Conservation (phyloP, 2,113 vertebrate genomes). For the Spea multiplicata region DNA sequence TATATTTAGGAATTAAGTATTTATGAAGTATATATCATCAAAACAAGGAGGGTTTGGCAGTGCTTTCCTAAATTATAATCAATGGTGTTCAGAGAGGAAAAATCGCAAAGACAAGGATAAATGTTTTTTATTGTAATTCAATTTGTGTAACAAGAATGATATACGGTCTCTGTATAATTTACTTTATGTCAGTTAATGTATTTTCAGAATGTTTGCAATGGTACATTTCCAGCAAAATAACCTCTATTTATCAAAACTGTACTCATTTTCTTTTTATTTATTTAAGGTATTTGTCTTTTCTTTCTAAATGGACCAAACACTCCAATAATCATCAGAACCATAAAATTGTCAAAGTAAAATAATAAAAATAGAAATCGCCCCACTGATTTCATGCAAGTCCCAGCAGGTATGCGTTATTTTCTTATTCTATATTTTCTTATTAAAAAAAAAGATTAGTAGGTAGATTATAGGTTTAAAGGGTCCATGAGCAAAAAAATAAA, state of each 20-base stretch:
- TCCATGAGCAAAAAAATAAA: too few species aligned
- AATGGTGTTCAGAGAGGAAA: slow-evolving; percentile 13
- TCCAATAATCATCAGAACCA: slow-evolving; percentile 27
- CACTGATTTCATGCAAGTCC: too few species aligned
- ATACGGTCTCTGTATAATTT: slow-evolving; percentile 21
- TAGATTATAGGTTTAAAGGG: too few species aligned
- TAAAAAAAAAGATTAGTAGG: too few species aligned
- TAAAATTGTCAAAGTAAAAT: slow-evolving; percentile 6
- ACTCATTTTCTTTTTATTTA: slow-evolving; percentile 21
- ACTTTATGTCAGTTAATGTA: slow-evolving; percentile 22
- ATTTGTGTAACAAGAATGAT: slow-evolving; percentile 14
- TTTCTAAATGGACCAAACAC: slow-evolving; percentile 9
- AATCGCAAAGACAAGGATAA: neutral
- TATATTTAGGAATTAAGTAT: neutral
- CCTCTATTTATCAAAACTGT: slow-evolving; percentile 19
- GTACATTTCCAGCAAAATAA: slow-evolving; percentile 10
- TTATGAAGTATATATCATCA: slow-evolving; percentile 14
- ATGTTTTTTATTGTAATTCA: slow-evolving; percentile 3
- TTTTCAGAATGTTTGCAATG: slow-evolving; percentile 11
- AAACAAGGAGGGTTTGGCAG: neutral
- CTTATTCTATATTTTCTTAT: too few species aligned
- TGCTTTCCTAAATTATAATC: slow-evolving; percentile 18
- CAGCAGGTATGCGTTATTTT: too few species aligned
- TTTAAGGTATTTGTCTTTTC: slow-evolving; percentile 7
- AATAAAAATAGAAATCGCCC: neutral